phyloP scores from a whole-genome alignment of 2,797 vertebrate species.

The Chloroceryle amazona region DNA sequence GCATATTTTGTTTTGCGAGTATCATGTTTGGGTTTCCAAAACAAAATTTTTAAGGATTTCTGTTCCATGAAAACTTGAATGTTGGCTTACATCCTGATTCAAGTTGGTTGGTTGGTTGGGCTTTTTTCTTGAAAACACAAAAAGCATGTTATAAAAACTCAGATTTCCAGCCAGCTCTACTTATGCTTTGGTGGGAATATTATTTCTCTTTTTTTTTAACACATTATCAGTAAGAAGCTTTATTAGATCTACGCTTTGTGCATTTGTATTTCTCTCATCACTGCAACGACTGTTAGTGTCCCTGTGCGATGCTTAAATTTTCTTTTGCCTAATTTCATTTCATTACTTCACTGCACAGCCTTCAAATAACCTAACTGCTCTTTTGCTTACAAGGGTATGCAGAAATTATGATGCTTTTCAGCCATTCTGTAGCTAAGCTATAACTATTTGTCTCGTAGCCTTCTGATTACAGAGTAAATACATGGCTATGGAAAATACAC shows the following conservation, averaged over 20 bases:
- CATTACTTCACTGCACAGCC: background rate
- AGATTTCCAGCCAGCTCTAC: background rate
- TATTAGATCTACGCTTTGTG: background rate
- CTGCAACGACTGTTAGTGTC: background rate
- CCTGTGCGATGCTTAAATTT: constrained; percentile 1
- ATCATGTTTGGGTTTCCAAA: constrained; percentile 55
- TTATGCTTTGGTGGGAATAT: background rate
- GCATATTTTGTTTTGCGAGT: constrained; percentile 50
- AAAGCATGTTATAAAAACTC: background rate
- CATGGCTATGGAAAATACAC: constrained; percentile 50
- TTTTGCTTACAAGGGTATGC: constrained; percentile 8
- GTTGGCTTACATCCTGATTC: constrained; percentile 9
- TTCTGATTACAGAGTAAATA: constrained; percentile 43
- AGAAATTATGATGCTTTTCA: constrained; percentile 1
- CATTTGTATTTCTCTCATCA: constrained; percentile 5
- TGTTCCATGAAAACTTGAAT: constrained; percentile 31
- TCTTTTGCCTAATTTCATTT: background rate
- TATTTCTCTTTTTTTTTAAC: background rate
- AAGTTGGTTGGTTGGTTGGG: background rate
- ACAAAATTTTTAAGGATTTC: constrained; percentile 45
- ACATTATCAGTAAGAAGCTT: background rate
- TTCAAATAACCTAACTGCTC: background rate
- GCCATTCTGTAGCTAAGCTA: background rate
- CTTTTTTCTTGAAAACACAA: background rate
- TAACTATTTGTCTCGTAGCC: constrained; percentile 7